A percentile compares a stretch with the other conserved stretches of the same genome.
Evolutionary conservation across 2,888 invertebrate genomes (phyloP).

Genomic region (Venusia cambrica): DNA sequence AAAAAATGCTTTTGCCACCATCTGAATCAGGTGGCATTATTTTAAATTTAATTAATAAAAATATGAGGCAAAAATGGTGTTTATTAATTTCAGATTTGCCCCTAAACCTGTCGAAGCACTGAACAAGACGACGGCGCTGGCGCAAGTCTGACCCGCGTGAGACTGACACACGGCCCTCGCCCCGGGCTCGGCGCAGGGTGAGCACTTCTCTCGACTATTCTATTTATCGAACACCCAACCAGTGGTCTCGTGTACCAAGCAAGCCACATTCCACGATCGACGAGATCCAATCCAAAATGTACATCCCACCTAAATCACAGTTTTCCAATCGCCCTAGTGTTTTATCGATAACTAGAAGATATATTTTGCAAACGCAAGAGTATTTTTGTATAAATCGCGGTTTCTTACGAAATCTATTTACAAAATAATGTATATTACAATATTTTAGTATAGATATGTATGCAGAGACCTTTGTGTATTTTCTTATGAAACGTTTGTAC

Average conservation of each 20-base stretch:
- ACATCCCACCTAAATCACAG: constrained; percentile 69
- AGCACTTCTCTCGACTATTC: constrained; percentile 6
- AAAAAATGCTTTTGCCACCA: too few species aligned
- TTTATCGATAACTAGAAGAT: constrained; percentile 45
- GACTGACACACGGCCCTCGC: constrained; percentile 54
- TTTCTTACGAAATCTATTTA: constrained; percentile 71
- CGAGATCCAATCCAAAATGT: constrained; percentile 62
- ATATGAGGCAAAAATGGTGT: too few species aligned
- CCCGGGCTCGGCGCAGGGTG: too few species aligned
- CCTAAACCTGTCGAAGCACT: constrained; percentile 93
- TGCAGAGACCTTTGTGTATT: constrained; percentile 76
- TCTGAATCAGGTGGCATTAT: too few species aligned
- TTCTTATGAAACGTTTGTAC: constrained; percentile 76
- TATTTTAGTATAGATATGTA: constrained; percentile 76
- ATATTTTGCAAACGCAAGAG: constrained; percentile 55
- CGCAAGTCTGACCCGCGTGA: constrained; percentile 48
- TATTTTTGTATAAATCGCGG: constrained; percentile 73
- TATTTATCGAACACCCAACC: constrained; percentile 47
- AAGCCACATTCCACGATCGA: constrained; percentile 69
- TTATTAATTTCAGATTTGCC: constrained; percentile 89
- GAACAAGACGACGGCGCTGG: constrained; percentile 45
- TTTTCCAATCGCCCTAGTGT: constrained; percentile 46
- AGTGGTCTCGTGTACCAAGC: constrained; percentile 42
- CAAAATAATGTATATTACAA: constrained; percentile 71
- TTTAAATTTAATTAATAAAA: too few species aligned